Percentiles rank a stretch among this genome's conserved stretches.
Evolutionary conservation across 2,888 invertebrate genomes (phyloP).

Genomic region (Melinopterus prodromus): DNA sequence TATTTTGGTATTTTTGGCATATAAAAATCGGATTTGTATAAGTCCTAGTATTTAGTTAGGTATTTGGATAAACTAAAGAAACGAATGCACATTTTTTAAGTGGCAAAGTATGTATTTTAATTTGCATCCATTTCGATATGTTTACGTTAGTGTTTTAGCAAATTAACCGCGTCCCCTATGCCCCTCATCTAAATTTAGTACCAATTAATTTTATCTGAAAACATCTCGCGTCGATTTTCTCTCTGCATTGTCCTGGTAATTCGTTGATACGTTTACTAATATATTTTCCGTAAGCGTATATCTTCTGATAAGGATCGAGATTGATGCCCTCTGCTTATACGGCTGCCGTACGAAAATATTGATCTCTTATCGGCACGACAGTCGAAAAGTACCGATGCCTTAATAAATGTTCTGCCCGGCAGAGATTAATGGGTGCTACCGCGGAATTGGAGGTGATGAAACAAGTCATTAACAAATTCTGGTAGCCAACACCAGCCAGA

Average conservation of each 20-base stretch:
- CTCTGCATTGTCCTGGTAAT: neutral
- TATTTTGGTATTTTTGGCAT: no score
- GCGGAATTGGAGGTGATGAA: neutral
- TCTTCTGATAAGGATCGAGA: conserved; percentile 4
- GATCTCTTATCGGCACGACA: neutral
- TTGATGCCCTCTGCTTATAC: neutral
- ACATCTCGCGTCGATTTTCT: neutral
- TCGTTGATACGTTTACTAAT: conserved; percentile 4
- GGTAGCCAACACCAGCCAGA: neutral
- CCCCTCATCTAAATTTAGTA: neutral
- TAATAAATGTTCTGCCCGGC: conserved; percentile 4
- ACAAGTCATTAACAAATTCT: conserved; percentile 4
- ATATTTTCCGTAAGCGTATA: neutral
- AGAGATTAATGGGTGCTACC: neutral
- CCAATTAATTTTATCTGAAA: conserved; percentile 4
- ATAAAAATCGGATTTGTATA: no score
- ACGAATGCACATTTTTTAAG: no score
- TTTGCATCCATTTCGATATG: no score
- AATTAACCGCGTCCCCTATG: no score
- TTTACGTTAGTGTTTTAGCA: no score
- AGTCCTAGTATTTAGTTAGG: no score
- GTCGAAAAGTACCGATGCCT: neutral
- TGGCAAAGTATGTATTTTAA: no score
- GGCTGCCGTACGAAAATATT: neutral
- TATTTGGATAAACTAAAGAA: no score